Evolutionary conservation across 2,888 invertebrate species (phyloP).

Genomic region (Amaurobius ferox): DNA sequence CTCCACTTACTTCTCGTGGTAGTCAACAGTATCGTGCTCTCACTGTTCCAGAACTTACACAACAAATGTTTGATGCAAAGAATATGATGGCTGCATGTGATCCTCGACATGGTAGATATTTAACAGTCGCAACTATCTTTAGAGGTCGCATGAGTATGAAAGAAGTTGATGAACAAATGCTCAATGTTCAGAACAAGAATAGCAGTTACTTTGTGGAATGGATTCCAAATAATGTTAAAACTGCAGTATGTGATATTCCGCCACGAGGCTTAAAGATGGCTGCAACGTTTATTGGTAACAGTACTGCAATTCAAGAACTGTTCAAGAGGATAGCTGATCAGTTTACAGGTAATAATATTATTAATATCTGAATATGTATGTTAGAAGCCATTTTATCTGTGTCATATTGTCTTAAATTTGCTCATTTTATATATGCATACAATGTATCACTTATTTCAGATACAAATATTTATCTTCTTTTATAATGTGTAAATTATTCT

Average conservation of each 20-base stretch:
- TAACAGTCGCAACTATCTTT: constrained; percentile 80
- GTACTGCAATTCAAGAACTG: constrained; percentile 79
- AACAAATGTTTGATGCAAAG: constrained; percentile 80
- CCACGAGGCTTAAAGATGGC: constrained; percentile 80
- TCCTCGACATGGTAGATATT: constrained; percentile 79
- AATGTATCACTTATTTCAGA: too few relatives aligned
- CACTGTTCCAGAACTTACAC: constrained; percentile 78
- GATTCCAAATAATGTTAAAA: constrained; percentile 80
- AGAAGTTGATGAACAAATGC: constrained; percentile 81
- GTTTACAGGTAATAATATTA: constrained; percentile 78
- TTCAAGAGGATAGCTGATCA: constrained; percentile 79
- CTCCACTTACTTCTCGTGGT: constrained; percentile 74
- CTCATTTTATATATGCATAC: too few relatives aligned
- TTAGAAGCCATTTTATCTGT: too few relatives aligned
- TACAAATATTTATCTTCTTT: too few relatives aligned
- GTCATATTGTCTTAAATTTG: too few relatives aligned
- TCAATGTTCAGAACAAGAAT: constrained; percentile 81
- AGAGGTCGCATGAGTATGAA: constrained; percentile 81
- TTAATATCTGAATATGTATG: too few relatives aligned
- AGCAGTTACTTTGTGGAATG: constrained; percentile 80
- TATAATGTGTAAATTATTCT: too few relatives aligned
- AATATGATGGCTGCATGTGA: constrained; percentile 81
- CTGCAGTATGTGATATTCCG: constrained; percentile 80
- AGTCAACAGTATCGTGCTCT: constrained; percentile 77
- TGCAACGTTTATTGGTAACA: constrained; percentile 80